A percentile compares a stretch with the other conserved stretches of the same genome.
Conservation (phyloP, 2,888 invertebrate species). For the Drosophila vallismaia region DNA sequence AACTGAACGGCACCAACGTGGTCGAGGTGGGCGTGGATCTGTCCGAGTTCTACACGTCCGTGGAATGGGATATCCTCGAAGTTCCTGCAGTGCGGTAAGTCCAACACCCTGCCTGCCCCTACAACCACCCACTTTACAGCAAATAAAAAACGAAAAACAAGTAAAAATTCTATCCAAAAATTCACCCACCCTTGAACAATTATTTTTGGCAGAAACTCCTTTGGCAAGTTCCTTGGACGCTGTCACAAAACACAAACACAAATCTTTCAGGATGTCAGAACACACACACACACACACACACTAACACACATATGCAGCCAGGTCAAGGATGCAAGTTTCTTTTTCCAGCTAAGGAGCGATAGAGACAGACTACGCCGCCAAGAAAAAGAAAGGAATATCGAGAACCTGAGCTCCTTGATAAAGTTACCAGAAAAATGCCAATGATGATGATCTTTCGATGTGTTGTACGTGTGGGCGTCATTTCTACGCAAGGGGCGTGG, state of each 20-base stretch:
- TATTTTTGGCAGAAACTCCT: conserved; percentile 68
- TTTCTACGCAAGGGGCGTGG: conserved; percentile 13
- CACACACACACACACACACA: background rate
- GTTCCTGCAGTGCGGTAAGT: conserved; percentile 95
- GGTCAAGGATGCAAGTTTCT: conserved; percentile 65
- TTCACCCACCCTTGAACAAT: conserved; percentile 19
- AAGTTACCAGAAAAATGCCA: conserved; percentile 2
- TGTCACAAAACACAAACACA: conserved; percentile 76
- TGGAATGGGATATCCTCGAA: conserved; percentile 99
- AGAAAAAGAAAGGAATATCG: background rate
- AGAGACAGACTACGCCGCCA: background rate
- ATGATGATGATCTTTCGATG: conserved; percentile 17
- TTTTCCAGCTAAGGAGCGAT: background rate
- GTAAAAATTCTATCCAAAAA: conserved; percentile 9
- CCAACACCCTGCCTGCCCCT: conserved; percentile 12
- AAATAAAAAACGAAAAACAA: background rate
- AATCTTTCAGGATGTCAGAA: conserved; percentile 63
- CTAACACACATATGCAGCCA: conserved; percentile 28
- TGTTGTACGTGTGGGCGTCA: conserved; percentile 1
- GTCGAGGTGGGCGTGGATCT: conserved; percentile 98
- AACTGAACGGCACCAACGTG: conserved; percentile 93
- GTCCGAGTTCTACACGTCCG: conserved; percentile 98
- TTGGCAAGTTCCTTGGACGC: conserved; percentile 70
- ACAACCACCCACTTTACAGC: background rate
- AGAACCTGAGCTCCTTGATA: conserved; percentile 2